Conservation (phyloP, 23 tunicate genomes). For the Styela clava region DNA sequence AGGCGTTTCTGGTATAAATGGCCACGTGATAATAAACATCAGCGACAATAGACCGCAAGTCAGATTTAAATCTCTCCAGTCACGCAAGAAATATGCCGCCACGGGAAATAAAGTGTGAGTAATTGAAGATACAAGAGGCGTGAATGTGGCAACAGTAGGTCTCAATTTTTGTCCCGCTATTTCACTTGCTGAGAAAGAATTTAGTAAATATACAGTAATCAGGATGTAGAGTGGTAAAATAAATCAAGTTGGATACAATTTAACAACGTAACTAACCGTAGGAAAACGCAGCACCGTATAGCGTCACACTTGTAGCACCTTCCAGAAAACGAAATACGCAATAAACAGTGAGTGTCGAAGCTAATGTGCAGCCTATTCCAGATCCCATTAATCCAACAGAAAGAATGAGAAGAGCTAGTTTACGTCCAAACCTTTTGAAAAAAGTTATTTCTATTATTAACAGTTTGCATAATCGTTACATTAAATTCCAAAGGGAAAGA, state of each 20-base stretch:
- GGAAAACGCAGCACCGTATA: not conserved
- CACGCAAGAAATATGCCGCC: slow-evolving; percentile 27
- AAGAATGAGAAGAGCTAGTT: not conserved
- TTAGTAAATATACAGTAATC: no score
- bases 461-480: no score
- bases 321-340: slow-evolving; percentile 1
- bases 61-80: slow-evolving; percentile 38
- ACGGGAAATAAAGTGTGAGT: slow-evolving; percentile 39
- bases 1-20: slow-evolving; percentile 54
- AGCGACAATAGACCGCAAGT: slow-evolving; percentile 14
- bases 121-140: not conserved
- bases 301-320: slow-evolving; percentile 8
- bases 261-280: slow-evolving; percentile 16
- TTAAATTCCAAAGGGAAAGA: no score
- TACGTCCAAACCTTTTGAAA: slow-evolving; percentile 29
- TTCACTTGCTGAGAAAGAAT: slow-evolving; percentile 50
- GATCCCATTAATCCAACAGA: not conserved
- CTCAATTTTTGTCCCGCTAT: slow-evolving; percentile 34
- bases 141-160: slow-evolving; percentile 4
- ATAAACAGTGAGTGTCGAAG: not conserved
- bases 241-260: not conserved
- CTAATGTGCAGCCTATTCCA: not conserved
- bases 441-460: no score
- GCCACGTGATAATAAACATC: slow-evolving; percentile 10
- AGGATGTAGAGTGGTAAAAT: no score